Evolutionary conservation across 2,888 invertebrate genomes (phyloP).

Genomic region (Drosophila macrospina): DNA sequence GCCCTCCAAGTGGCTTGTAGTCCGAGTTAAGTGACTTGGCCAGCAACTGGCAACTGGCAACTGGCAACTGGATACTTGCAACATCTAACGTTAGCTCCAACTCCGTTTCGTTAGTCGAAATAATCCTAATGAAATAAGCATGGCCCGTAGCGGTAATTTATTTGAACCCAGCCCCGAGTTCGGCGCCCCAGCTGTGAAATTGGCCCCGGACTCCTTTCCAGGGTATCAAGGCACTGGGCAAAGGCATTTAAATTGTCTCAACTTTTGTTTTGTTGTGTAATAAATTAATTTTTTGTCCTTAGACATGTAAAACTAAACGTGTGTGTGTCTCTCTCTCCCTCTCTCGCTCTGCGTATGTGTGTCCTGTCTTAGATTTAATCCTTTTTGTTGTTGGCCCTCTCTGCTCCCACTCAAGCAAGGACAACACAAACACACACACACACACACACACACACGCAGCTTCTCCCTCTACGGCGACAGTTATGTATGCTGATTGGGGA

Average conservation of each 20-base stretch:
- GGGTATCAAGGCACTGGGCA: conserved; percentile 16
- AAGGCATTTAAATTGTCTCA: conserved; percentile 82
- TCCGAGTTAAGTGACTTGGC: conserved; percentile 17
- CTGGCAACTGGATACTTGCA: conserved; percentile 17
- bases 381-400: conserved; percentile 76
- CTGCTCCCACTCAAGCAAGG: too few relatives aligned
- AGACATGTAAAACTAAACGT: conserved; percentile 71
- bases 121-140: conserved; percentile 81
- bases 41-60: conserved; percentile 14
- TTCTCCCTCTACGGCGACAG: conserved; percentile 9
- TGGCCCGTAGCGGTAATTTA: conserved; percentile 82
- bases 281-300: conserved; percentile 82
- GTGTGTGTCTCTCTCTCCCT: conserved; percentile 11
- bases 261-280: conserved; percentile 81
- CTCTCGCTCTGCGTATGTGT: conserved; percentile 3
- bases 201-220: conserved; percentile 42
- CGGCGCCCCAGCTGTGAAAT: conserved; percentile 54
- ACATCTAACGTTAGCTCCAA: conserved; percentile 26
- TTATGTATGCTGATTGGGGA: conserved; percentile 82
- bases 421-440: conserved; percentile 44
- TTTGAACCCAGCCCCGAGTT: conserved; percentile 62
- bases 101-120: conserved; percentile 47
- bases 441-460: conserved; percentile 32
- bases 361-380: conserved; percentile 77
- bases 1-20: conserved; percentile 17